A percentile compares a stretch with the other conserved stretches of the same genome.
phyloP scores from a whole-genome alignment of 2,888 invertebrate species.

The Marasmarcha lunaedactyla region DNA sequence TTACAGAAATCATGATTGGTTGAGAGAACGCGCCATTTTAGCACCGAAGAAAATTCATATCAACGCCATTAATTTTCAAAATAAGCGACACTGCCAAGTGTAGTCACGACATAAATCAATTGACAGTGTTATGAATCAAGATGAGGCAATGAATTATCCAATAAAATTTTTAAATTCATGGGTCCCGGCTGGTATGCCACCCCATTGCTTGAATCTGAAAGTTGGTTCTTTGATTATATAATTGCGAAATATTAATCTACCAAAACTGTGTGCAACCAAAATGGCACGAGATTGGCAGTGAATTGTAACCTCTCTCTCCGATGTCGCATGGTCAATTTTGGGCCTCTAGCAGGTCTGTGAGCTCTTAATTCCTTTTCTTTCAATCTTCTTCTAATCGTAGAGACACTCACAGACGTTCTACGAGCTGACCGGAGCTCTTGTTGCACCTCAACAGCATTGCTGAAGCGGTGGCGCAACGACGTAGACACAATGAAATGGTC shows the following conservation, averaged over 20 bases:
- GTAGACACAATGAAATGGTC: too few species aligned
- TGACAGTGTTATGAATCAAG: conserved; percentile 10
- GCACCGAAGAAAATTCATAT: conserved; percentile 9
- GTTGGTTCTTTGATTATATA: conserved; percentile 13
- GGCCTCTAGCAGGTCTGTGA: too few species aligned
- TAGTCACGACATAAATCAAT: conserved; percentile 4
- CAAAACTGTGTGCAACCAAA: conserved; percentile 13
- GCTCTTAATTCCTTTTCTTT: too few species aligned
- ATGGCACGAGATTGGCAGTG: conserved; percentile 12
- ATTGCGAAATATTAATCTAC: conserved; percentile 13
- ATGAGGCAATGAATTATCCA: conserved; percentile 11
- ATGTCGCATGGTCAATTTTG: too few species aligned
- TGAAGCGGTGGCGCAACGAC: too few species aligned
- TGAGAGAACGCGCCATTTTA: conserved; percentile 9
- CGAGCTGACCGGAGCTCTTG: too few species aligned
- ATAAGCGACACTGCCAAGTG: conserved; percentile 7
- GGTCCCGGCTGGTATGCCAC: conserved; percentile 9
- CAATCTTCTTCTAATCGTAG: too few species aligned
- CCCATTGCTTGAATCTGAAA: conserved; percentile 12
- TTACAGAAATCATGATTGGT: conserved; percentile 11
- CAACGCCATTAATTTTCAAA: conserved; percentile 8
- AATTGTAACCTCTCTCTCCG: too few species aligned
- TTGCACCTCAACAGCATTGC: too few species aligned
- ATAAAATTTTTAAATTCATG: conserved; percentile 14
- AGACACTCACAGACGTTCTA: too few species aligned